phyloP scores from a whole-genome alignment of 2,888 invertebrate species.

The Sipha maydis region DNA sequence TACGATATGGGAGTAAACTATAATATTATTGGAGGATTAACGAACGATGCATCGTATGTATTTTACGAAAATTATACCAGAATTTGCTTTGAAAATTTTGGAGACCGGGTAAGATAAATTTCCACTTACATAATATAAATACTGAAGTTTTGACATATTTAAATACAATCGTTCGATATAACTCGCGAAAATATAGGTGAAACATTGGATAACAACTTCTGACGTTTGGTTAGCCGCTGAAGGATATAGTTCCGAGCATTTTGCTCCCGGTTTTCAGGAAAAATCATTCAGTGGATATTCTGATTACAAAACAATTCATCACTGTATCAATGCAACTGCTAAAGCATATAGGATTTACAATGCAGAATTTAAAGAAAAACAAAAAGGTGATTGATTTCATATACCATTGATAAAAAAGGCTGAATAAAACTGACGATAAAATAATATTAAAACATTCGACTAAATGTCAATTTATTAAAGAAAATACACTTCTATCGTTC shows the following conservation, averaged over 20 bases:
- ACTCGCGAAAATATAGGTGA: background rate
- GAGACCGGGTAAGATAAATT: background rate
- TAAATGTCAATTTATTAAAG: too few species aligned
- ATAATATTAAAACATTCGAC: too few species aligned
- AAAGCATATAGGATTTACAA: background rate
- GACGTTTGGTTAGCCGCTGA: background rate
- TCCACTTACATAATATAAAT: background rate
- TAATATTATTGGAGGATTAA: too few species aligned
- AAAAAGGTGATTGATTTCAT: background rate
- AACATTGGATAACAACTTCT: background rate
- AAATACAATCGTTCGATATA: too few species aligned
- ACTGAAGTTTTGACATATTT: background rate
- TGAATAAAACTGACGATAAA: too few species aligned
- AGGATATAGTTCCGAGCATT: constrained; percentile 6
- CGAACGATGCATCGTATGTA: too few species aligned
- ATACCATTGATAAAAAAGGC: too few species aligned
- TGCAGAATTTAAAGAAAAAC: background rate
- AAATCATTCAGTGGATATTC: background rate
- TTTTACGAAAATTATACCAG: too few species aligned
- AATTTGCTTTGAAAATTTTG: too few species aligned
- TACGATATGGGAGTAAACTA: too few species aligned
- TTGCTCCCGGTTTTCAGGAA: background rate
- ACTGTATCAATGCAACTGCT: background rate
- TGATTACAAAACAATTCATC: background rate
- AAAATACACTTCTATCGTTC: too few species aligned